Evolutionary conservation across 2,797 vertebrate species (phyloP), one percentile per base, ranked within the genome.

Genomic region (Cyclura pinguis): DNA sequence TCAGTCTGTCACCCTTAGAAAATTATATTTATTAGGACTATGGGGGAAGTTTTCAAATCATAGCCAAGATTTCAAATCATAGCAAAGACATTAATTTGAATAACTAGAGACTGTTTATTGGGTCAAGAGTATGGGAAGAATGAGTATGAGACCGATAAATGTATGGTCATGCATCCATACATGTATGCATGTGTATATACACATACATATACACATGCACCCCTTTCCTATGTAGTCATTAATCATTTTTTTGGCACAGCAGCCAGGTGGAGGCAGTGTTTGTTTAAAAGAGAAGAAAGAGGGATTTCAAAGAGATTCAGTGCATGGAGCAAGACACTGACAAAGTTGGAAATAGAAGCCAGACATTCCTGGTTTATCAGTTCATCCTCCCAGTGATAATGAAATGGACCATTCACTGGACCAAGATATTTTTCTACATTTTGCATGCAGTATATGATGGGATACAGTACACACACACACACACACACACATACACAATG

Each of bases 201-300:
- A 62, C 13, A 32, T 32, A 32, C 12, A 69, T 69, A 69, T 12
- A 32, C 32, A 69, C 29, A 69, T 16, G 62, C 67, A 29, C 38
- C 47, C 76, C 52, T 7, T n/a, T 14, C 50, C 73, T 35, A 22
- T 35, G 7, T 16, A 64, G 13, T 64, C 55, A 62, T 64, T 90
- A 74, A 29, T n/a, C 82, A 1, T 22, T 62, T 62, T 62, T 62
- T 87, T 87, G 78, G 32, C 42, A 38, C 42, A 76, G 27, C 69
- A 64, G 59, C 78, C 85, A 82, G 38, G 12, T n/a, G 85, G 67
- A 87, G 85, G 84, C 84, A 73, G 16, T 50, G 29, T 76, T 64
- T 59, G 57, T 22, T 73, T 29, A 62, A 74, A 50, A 35, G 9
- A 52, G 78, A 86, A 81, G 20, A 20, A 73, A 62, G 57, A 38